Conservation (phyloP, 2,797 vertebrate species). For the Coracias cyanogaster region DNA sequence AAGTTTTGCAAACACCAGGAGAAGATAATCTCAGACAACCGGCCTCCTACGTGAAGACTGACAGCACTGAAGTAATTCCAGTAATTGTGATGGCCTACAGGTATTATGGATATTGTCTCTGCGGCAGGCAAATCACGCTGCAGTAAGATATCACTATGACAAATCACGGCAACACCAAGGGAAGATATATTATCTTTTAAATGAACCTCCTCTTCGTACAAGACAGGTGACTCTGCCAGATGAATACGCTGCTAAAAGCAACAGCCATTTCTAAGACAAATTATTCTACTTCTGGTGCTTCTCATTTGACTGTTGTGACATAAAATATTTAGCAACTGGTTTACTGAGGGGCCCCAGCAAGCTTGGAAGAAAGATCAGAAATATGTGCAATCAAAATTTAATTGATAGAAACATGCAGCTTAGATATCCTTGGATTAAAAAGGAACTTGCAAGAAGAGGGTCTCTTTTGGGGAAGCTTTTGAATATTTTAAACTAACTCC, state of each 20-base stretch:
- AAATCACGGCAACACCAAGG: background rate
- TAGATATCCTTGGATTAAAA: background rate
- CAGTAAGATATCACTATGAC: background rate
- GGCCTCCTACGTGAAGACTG: background rate
- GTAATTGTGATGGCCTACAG: background rate
- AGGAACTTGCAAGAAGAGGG: background rate
- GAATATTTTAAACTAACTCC: background rate
- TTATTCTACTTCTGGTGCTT: background rate
- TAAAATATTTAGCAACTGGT: conserved; percentile 24
- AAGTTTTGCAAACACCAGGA: background rate
- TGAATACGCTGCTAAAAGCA: background rate
- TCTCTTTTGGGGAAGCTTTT: background rate
- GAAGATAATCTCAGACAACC: background rate
- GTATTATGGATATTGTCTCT: background rate
- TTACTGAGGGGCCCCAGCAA: background rate
- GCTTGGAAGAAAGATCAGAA: background rate
- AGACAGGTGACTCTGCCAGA: background rate
- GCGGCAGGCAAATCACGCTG: background rate
- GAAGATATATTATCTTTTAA: background rate
- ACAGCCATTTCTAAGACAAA: conserved; percentile 15
- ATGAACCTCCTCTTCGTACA: background rate
- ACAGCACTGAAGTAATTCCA: background rate
- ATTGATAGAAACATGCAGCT: background rate
- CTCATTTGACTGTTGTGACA: background rate
- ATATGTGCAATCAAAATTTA: background rate